phyloP scores from a whole-genome alignment of 2,888 invertebrate species.

The Thecophora atra region DNA sequence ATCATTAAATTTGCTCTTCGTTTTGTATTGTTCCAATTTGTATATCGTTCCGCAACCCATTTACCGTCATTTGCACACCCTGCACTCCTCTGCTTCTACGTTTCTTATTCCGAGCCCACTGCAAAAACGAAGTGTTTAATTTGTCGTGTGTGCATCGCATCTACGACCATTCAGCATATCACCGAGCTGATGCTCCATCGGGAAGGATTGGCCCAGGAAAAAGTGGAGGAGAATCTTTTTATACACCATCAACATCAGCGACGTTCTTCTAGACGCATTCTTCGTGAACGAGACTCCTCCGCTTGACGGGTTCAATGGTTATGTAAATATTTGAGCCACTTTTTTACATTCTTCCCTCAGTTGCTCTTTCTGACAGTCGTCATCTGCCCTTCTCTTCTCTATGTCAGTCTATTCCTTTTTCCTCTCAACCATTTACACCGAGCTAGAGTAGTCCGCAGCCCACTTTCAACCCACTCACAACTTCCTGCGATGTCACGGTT shows the following conservation, averaged over 20 bases:
- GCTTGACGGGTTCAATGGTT: constrained; percentile 19
- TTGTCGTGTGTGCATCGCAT: constrained; percentile 14
- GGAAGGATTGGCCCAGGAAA: no score
- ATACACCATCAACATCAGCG: background rate
- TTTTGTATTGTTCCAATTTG: background rate
- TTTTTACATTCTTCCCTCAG: background rate
- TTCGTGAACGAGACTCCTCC: constrained; percentile 8
- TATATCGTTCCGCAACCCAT: background rate
- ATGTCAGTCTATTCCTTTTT: background rate
- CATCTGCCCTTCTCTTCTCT: no score
- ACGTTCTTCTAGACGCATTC: background rate
- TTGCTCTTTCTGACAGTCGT: background rate
- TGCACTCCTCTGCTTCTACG: background rate
- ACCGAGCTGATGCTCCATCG: no score
- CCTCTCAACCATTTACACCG: no score
- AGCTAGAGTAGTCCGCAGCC: no score
- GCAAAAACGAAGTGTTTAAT: no score
- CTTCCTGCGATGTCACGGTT: no score
- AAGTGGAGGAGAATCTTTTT: background rate
- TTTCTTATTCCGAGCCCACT: no score
- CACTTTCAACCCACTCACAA: no score
- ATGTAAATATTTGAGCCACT: constrained; percentile 28
- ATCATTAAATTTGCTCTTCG: constrained; percentile 19
- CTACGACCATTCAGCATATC: background rate
- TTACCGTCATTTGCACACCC: background rate